phyloP scores from a whole-genome alignment of 2,113 vertebrate genomes.

The Gasterosteus nipponicus region DNA sequence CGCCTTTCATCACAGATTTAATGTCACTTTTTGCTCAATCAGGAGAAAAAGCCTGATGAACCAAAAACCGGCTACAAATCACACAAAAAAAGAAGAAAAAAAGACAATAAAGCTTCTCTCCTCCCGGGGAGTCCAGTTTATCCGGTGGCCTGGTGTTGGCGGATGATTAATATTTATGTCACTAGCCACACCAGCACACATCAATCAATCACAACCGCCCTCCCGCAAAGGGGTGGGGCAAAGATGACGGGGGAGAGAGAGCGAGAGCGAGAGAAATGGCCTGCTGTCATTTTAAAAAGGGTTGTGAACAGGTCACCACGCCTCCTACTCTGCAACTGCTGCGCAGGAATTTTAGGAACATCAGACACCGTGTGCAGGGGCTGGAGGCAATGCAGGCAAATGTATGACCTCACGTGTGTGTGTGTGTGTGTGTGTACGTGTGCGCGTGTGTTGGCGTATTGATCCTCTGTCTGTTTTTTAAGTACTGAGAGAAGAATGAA shows the following conservation, averaged over 20 bases:
- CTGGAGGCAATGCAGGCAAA: constrained; percentile 55
- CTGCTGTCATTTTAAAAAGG: constrained; percentile 74
- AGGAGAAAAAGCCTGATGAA: constrained; percentile 34
- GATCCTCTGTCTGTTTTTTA: constrained; percentile 27
- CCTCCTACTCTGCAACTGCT: constrained; percentile 54
- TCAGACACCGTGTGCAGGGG: constrained; percentile 2
- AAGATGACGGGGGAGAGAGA: constrained; percentile 56
- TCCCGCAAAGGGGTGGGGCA: constrained; percentile 70
- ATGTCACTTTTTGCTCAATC: constrained; percentile 54
- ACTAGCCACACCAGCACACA: constrained; percentile 68
- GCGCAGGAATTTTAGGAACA: constrained; percentile 52
- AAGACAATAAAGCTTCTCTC: constrained; percentile 47
- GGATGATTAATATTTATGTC: constrained; percentile 82
- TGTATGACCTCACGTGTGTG: constrained; percentile 33
- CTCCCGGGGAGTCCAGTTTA: constrained; percentile 54
- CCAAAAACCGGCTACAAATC: constrained; percentile 26
- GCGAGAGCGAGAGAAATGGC: constrained; percentile 61
- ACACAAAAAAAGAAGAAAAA: not conserved
- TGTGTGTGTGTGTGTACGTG: not conserved
- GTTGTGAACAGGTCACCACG: constrained; percentile 75
- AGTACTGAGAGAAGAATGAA: constrained; percentile 31
- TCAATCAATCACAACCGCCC: constrained; percentile 78
- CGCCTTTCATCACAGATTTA: constrained; percentile 34
- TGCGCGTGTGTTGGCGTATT: constrained; percentile 15
- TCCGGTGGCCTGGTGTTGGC: constrained; percentile 62